Conservation (phyloP, 2,797 vertebrate species). For the Euthynnus affinis region DNA sequence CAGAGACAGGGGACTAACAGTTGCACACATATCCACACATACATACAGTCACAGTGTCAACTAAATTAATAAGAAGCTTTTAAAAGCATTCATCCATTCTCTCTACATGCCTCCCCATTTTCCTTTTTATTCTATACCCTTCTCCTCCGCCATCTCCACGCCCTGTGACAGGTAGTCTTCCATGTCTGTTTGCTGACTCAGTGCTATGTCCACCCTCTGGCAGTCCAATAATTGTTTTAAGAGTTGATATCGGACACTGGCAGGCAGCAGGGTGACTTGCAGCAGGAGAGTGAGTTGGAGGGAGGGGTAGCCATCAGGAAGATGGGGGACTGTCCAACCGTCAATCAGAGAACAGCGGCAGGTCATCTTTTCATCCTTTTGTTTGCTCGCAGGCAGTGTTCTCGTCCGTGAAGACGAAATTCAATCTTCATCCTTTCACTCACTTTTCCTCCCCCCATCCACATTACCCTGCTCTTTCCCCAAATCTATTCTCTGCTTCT, state of each 20-base stretch:
- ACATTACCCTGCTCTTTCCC: slow-evolving; percentile 40
- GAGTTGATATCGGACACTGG: slow-evolving; percentile 71
- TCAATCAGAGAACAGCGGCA: slow-evolving; percentile 60
- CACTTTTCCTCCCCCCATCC: slow-evolving; percentile 30
- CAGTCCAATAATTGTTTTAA: slow-evolving; percentile 78
- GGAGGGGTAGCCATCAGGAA: slow-evolving; percentile 46
- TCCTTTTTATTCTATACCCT: slow-evolving; percentile 16
- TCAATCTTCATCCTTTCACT: slow-evolving; percentile 78
- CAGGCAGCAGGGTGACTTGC: slow-evolving; percentile 26
- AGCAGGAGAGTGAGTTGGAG: slow-evolving; percentile 14
- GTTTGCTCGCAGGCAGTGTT: slow-evolving; percentile 68
- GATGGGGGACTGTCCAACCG: slow-evolving; percentile 55
- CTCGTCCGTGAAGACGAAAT: slow-evolving; percentile 71
- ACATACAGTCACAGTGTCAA: slow-evolving; percentile 59
- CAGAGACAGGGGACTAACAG: slow-evolving; percentile 59
- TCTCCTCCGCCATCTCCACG: slow-evolving; percentile 16
- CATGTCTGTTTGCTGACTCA: slow-evolving; percentile 72
- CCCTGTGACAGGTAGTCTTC: slow-evolving; percentile 66
- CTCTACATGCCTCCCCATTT: slow-evolving; percentile 7
- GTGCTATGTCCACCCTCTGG: slow-evolving; percentile 59
- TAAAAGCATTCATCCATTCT: slow-evolving; percentile 66
- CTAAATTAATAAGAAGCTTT: slow-evolving; percentile 78
- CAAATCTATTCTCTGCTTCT: slow-evolving; percentile 52
- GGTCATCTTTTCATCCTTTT: slow-evolving; percentile 78
- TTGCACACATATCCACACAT: slow-evolving; percentile 4